Percentiles rank a stretch among this genome's conserved stretches.
Conservation (phyloP, 2,113 vertebrate genomes). For the Scytalopus superciliaris region DNA sequence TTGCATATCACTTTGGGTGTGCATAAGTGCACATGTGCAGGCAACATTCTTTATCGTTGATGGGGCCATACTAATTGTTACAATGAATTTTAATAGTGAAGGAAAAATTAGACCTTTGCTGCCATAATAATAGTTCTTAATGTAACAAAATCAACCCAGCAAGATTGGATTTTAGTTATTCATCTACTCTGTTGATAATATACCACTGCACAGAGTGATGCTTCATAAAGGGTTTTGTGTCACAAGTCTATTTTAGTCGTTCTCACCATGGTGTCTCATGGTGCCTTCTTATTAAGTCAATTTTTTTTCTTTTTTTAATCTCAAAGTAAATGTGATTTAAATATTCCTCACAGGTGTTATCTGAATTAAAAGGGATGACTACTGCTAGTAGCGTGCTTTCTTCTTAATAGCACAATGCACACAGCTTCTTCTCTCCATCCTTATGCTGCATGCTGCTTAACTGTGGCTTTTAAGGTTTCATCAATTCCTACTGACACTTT, state of each 20-base stretch:
- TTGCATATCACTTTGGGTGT: neutral
- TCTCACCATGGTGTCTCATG: neutral
- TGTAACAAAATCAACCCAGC: slow-evolving; percentile 29
- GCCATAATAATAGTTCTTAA: slow-evolving; percentile 25
- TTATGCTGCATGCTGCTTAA: slow-evolving; percentile 56
- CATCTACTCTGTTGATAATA: slow-evolving; percentile 27
- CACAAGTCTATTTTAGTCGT: slow-evolving; percentile 53
- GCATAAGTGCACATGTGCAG: neutral
- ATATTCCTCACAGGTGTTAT: slow-evolving; percentile 64
- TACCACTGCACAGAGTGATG: neutral
- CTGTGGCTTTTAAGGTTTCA: slow-evolving; percentile 58
- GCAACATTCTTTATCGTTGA: slow-evolving; percentile 54
- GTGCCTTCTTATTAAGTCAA: slow-evolving; percentile 36
- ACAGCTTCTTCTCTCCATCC: slow-evolving; percentile 46
- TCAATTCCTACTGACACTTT: slow-evolving; percentile 52
- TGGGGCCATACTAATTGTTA: slow-evolving; percentile 34
- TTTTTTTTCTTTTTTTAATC: slow-evolving; percentile 10
- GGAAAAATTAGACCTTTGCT: slow-evolving; percentile 28
- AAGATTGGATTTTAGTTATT: slow-evolving; percentile 34
- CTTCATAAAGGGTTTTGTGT: slow-evolving; percentile 43
- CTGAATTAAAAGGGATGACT: slow-evolving; percentile 53
- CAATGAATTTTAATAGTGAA: slow-evolving; percentile 56
- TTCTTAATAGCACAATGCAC: slow-evolving; percentile 54
- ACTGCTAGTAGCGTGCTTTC: slow-evolving; percentile 37
- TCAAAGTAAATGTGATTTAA: slow-evolving; percentile 64